phyloP scores from a whole-genome alignment of 1,140 invertebrate species.

The Chymomyza costata region DNA sequence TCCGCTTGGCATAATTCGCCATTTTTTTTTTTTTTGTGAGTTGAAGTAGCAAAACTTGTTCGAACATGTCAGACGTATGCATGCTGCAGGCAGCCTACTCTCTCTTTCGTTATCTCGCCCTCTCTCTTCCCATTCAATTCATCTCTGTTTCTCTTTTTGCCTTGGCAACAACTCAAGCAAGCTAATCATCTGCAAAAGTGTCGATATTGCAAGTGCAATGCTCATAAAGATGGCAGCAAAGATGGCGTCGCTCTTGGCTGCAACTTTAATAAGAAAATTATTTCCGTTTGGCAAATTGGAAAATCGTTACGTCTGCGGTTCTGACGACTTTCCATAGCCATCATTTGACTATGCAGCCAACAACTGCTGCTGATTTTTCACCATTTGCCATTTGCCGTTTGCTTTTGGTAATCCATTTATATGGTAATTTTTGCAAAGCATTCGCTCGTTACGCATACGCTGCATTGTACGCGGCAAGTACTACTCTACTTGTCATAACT shows the following conservation, averaged over 20 bases:
- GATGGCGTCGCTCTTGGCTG: slow-evolving; percentile 34
- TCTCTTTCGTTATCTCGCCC: no score
- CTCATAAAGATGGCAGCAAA: no score
- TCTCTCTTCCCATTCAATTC: no score
- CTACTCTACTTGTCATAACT: neutral
- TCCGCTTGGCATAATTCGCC: no score
- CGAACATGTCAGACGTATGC: no score
- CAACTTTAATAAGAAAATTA: slow-evolving; percentile 71
- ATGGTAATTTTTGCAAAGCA: slow-evolving; percentile 59
- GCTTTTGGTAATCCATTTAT: slow-evolving; percentile 61
- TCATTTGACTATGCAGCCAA: slow-evolving; percentile 2
- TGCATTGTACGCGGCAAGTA: slow-evolving; percentile 15
- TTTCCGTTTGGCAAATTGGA: slow-evolving; percentile 72
- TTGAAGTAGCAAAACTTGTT: no score
- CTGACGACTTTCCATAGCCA: slow-evolving; percentile 9
- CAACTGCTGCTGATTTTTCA: slow-evolving; percentile 20
- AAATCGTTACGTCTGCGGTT: slow-evolving; percentile 54
- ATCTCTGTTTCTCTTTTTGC: no score
- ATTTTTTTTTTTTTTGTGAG: no score
- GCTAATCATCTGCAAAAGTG: slow-evolving; percentile 54
- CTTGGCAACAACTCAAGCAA: slow-evolving; percentile 61
- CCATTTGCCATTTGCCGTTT: slow-evolving; percentile 25
- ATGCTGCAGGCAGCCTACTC: no score
- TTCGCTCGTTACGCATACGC: slow-evolving; percentile 33
- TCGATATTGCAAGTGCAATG: slow-evolving; percentile 10